These are phyloP conservation scores for Phaenicophaeus curvirostris DNA, from an alignment of 2,797 vertebrate genomes.

Conservation along the genomic window DNA sequence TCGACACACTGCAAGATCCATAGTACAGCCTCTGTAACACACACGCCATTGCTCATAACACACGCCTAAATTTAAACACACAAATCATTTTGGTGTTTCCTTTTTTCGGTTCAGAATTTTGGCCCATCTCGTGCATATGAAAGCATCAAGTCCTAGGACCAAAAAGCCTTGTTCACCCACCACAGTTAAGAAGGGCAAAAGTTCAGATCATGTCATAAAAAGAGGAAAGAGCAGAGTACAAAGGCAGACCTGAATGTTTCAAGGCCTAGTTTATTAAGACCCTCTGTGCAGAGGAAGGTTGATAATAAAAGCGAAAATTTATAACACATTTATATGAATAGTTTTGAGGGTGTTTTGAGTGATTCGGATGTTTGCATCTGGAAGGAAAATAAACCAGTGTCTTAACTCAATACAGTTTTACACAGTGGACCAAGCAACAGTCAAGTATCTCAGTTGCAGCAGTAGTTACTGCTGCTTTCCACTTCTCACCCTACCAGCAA, in stretches of 20 bases:
- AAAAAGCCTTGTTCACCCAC: background rate
- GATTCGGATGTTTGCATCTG: background rate
- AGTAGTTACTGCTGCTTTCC: background rate
- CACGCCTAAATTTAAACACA: background rate
- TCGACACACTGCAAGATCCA: background rate
- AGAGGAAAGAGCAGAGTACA: background rate
- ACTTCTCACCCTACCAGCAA: background rate
- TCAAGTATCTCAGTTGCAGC: background rate
- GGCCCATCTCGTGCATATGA: rapidly evolving
- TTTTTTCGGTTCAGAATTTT: background rate
- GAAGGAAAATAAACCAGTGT: background rate
- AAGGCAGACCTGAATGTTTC: background rate
- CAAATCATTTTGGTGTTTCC: background rate
- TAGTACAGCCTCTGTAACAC: background rate
- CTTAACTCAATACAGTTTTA: background rate
- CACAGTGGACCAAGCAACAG: background rate
- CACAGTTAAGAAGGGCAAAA: background rate
- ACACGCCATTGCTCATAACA: background rate
- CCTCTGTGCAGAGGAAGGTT: background rate
- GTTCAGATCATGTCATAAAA: background rate
- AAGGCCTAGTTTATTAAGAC: background rate
- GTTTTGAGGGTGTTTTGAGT: background rate
- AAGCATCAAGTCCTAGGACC: background rate
- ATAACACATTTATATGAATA: background rate
- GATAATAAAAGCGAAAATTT: background rate